Percentiles rank a stretch among this genome's conserved stretches.
These are phyloP conservation scores for Callospermophilus lateralis DNA, from an alignment of 2,113 vertebrate species.

Conservation along the genomic window DNA sequence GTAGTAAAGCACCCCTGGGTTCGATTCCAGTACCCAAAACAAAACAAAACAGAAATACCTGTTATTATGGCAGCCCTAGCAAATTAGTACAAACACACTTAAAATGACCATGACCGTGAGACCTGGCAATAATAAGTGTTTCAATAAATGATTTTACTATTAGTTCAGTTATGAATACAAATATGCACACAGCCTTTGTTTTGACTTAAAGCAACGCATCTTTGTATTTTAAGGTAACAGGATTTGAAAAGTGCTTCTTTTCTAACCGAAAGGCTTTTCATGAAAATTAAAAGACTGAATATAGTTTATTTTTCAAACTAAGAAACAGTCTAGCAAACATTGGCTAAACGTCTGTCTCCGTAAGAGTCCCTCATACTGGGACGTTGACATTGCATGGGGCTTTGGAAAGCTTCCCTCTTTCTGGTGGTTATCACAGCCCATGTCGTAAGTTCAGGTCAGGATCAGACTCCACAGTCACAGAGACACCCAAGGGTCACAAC, in stretches of 20 bases:
- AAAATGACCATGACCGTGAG: background rate
- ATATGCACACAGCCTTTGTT: background rate
- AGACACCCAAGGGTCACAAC: background rate
- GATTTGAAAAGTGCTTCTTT: background rate
- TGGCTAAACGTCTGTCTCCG: background rate
- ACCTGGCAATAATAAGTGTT: background rate
- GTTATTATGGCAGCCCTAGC: background rate
- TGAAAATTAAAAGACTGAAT: background rate
- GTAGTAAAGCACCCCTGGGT: too few species aligned
- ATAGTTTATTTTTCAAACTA: slow-evolving; percentile 22
- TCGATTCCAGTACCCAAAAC: too few species aligned
- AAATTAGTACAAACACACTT: background rate
- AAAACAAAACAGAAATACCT: background rate
- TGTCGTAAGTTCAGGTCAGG: background rate
- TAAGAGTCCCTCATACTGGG: too few species aligned
- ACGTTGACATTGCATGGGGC: background rate
- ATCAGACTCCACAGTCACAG: background rate
- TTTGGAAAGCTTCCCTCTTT: background rate
- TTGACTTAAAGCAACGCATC: background rate
- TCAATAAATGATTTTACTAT: background rate
- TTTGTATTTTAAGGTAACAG: background rate
- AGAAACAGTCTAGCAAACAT: background rate
- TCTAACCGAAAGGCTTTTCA: slow-evolving; percentile 9
- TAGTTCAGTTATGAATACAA: background rate
- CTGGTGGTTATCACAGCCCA: background rate